These are phyloP conservation scores for Actinemys pallida DNA, from an alignment of 2,113 vertebrate species.

Conservation along the genomic window DNA sequence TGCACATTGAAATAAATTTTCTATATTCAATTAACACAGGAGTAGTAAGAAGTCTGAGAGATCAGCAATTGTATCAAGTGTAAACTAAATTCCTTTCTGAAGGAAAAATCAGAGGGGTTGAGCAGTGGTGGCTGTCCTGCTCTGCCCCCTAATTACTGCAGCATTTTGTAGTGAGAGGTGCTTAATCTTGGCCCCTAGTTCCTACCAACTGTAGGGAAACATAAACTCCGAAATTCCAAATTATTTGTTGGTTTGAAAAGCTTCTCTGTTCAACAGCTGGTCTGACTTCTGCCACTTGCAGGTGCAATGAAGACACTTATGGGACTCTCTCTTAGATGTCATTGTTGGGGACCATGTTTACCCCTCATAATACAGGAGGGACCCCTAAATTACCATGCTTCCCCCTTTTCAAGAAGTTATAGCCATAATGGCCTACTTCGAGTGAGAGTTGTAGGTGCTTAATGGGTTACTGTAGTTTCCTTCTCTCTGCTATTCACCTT, in stretches of 20 bases:
- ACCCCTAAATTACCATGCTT: neutral
- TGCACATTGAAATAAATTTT: neutral
- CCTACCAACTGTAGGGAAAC: too few species aligned
- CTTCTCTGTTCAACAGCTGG: neutral
- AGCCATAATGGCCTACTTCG: neutral
- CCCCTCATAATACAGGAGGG: neutral
- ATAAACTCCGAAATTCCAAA: too few species aligned
- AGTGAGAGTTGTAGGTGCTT: neutral
- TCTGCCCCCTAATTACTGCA: neutral
- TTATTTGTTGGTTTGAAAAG: too few species aligned
- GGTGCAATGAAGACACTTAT: neutral
- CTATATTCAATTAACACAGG: neutral
- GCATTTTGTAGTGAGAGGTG: neutral
- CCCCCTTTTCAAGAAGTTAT: neutral
- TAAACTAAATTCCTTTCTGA: neutral
- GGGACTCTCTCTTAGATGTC: neutral
- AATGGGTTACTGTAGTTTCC: neutral
- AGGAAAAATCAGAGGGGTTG: neutral
- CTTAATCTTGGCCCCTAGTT: neutral
- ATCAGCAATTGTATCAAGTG: neutral
- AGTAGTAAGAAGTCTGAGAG: neutral
- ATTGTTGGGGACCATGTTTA: neutral
- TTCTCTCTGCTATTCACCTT: neutral
- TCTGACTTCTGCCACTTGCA: neutral
- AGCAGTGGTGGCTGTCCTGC: neutral